These are phyloP conservation scores for Drosophila birchii DNA, from an alignment of 2,888 invertebrate species.

Conservation along the genomic window DNA sequence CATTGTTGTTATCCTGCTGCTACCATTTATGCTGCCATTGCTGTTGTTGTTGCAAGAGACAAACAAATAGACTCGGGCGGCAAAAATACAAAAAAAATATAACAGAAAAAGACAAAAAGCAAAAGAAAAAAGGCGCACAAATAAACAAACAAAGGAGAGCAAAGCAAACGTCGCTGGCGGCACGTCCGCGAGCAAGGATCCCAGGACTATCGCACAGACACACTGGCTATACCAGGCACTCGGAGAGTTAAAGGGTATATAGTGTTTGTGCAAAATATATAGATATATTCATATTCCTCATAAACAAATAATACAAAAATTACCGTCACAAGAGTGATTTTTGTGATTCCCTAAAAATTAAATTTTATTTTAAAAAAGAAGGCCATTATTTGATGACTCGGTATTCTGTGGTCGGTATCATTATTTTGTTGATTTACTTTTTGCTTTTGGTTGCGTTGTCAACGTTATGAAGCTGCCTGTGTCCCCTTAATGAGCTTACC, in stretches of 20 bases:
- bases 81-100: constrained; percentile 29
- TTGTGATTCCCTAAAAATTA: background rate
- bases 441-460: constrained; percentile 48
- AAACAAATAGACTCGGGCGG: constrained; percentile 52
- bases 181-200: constrained; percentile 66
- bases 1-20: constrained; percentile 59
- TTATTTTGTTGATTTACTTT: constrained; percentile 6
- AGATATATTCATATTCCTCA: background rate
- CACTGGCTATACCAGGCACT: background rate
- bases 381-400: background rate
- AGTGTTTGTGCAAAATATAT: background rate
- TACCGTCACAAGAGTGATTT: background rate
- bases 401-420: background rate
- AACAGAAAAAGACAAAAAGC: constrained; percentile 12
- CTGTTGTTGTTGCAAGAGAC: constrained; percentile 49
- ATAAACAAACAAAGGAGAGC: constrained; percentile 73
- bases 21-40: constrained; percentile 17
- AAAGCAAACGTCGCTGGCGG: constrained; percentile 71
- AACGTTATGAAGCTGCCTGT: constrained; percentile 50
- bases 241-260: background rate
- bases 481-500: constrained; percentile 73
- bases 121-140: constrained; percentile 59
- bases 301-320: too few species aligned
- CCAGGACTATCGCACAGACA: constrained; percentile 25
- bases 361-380: background rate